Evolutionary conservation across 2,888 invertebrate genomes (phyloP).

Genomic region (Eristalis arbustorum): DNA sequence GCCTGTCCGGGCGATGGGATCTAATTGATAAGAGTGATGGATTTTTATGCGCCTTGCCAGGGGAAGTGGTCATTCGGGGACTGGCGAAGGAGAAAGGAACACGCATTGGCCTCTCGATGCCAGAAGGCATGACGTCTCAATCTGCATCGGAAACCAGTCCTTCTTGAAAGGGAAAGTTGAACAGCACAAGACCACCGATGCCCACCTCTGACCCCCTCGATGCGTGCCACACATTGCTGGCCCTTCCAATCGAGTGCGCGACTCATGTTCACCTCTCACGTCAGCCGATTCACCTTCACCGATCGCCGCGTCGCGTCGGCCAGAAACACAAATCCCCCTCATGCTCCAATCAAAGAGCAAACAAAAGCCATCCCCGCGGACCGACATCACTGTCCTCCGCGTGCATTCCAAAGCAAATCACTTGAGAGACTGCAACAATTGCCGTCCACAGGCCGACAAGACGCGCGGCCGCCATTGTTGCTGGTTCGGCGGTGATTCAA

Average conservation of each 20-base stretch:
- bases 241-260: neutral
- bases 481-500: constrained; percentile 55
- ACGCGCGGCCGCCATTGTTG: constrained; percentile 35
- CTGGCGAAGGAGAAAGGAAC: too few relatives aligned
- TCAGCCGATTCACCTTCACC: neutral
- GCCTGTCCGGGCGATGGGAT: constrained; percentile 6
- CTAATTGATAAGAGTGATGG: constrained; percentile 18
- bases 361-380: neutral
- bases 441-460: neutral
- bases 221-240: neutral
- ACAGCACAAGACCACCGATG: neutral
- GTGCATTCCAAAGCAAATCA: constrained; percentile 16
- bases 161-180: too few relatives aligned
- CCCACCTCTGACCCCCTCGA: neutral
- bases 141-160: too few relatives aligned
- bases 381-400: neutral
- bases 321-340: constrained; percentile 3
- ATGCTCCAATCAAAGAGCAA: constrained; percentile 7
- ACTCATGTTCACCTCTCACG: neutral
- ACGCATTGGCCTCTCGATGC: too few relatives aligned
- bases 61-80: too few relatives aligned
- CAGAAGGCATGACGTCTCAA: too few relatives aligned
- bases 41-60: too few relatives aligned
- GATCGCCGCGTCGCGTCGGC: neutral
- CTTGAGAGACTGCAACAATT: neutral